Evolutionary conservation across 2,797 vertebrate genomes (phyloP), one percentile per base, ranked within the genome.

Genomic region (Lepus townsendii): DNA sequence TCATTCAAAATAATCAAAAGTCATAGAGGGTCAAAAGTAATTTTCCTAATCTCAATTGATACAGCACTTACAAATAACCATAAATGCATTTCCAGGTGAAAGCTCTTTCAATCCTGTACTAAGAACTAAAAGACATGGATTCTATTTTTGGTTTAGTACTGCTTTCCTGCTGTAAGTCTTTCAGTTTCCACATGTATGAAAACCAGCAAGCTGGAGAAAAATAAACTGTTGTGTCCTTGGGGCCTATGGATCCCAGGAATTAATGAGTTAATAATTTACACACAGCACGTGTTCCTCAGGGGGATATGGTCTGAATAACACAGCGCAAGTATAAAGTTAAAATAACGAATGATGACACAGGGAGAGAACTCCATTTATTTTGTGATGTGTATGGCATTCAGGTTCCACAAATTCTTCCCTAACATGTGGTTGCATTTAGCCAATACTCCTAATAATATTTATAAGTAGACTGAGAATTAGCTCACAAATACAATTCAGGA

Each of bases 341-440:
- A 96, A 92, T 88, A 93, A 95, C 83, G 82, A 86, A 90, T 24
- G 38, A 69, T 89, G 76, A 90, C 90, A 92, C 69, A 96, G 73
- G 57, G 22, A 91, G 60, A 68, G 26, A 93, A 91, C 86, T 86
- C 83, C 83, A 92, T 90, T 94, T 95, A 95, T 92, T 86, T 71
- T 87, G 60, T 88, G 78, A 95, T 80, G 22, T 85, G 66, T 77
- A 95, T 83, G 89, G 76, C 76, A 92, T 95, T 96, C 96, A 83
- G 80, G 85, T 75, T 89, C 69, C 73, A 85, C 75, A 95, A 92
- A 77, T 93, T 90, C 52, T 95, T 17, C 77, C 54, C 57, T 95
- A 73, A 96, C 97, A 96, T 94, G 88, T 97, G 97, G 95, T 88
- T 93, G 19, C 66, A 83, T 83, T 97, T 97, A 97, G 71, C 90